These are phyloP conservation scores for Mustelus asterias DNA, from an alignment of 2,113 vertebrate genomes.

Conservation along the genomic window DNA sequence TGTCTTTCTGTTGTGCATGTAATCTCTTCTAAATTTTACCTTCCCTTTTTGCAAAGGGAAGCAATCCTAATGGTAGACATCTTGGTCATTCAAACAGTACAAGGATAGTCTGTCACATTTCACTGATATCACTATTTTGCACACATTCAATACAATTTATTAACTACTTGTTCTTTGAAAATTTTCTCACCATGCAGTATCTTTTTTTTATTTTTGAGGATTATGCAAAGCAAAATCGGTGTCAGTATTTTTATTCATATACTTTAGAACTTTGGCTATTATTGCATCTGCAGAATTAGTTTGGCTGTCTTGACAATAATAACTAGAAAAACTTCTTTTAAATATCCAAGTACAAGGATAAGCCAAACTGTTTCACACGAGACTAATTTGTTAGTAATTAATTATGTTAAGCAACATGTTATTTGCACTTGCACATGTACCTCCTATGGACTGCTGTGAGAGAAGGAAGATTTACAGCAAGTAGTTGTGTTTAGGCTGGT, in stretches of 20 bases:
- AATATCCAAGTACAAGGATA: neutral
- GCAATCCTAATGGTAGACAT: neutral
- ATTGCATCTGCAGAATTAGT: neutral
- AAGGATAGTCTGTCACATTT: neutral
- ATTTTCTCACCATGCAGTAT: neutral
- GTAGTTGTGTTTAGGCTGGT: neutral
- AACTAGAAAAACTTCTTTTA: neutral
- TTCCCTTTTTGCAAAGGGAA: neutral
- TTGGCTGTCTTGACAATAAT: neutral
- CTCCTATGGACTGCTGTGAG: neutral
- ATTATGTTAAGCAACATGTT: neutral
- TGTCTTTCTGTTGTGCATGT: constrained; percentile 5
- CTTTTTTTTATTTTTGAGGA: neutral
- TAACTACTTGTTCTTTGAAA: neutral
- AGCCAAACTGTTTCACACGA: neutral
- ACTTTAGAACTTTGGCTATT: constrained; percentile 12
- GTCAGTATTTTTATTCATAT: neutral
- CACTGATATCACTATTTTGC: constrained; percentile 10
- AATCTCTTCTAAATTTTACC: neutral
- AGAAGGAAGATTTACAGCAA: neutral
- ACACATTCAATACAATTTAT: neutral
- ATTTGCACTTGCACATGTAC: neutral
- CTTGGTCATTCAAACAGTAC: neutral
- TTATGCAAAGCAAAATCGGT: neutral
- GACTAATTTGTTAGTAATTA: neutral